phyloP scores from a whole-genome alignment of 2,797 vertebrate species.

The Xyrichtys novacula region DNA sequence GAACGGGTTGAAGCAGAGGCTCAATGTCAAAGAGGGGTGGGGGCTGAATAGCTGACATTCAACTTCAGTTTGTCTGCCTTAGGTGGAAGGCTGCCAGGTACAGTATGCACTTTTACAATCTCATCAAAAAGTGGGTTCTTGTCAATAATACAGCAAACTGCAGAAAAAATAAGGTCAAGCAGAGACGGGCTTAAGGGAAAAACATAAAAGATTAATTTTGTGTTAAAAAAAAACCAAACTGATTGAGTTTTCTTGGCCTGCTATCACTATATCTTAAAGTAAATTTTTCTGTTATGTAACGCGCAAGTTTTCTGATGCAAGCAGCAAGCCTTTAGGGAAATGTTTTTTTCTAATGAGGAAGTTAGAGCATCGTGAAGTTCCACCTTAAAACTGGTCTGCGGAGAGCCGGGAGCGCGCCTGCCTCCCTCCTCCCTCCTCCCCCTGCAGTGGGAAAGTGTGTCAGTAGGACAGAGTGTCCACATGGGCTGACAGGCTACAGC shows the following conservation, averaged over 20 bases:
- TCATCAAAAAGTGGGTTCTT: slow-evolving; percentile 18
- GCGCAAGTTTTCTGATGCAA: slow-evolving; percentile 29
- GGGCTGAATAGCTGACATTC: slow-evolving; percentile 64
- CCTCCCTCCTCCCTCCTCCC: slow-evolving; percentile 65
- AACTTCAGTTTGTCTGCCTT: slow-evolving; percentile 54
- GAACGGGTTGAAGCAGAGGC: slow-evolving; percentile 67
- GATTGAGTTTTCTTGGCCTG: slow-evolving; percentile 15
- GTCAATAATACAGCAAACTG: slow-evolving; percentile 9
- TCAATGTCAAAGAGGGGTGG: slow-evolving; percentile 72
- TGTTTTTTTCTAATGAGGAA: slow-evolving; percentile 41
- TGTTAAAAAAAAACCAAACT: not conserved
- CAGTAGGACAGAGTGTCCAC: slow-evolving; percentile 88
- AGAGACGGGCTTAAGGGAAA: not conserved
- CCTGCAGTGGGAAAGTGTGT: slow-evolving; percentile 87
- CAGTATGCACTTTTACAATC: slow-evolving; percentile 19
- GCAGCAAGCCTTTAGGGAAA: slow-evolving; percentile 34
- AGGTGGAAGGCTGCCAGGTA: slow-evolving; percentile 41
- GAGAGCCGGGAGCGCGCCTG: slow-evolving; percentile 52
- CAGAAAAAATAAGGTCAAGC: not conserved
- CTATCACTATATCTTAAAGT: not conserved
- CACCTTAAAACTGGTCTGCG: slow-evolving; percentile 82
- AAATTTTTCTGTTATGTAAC: slow-evolving; percentile 58
- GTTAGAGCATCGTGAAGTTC: slow-evolving; percentile 57
- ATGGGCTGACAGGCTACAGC: slow-evolving; percentile 82
- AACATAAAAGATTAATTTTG: no score